Conservation (phyloP, 2,113 vertebrate species). For the Rousettus leschenaultii region DNA sequence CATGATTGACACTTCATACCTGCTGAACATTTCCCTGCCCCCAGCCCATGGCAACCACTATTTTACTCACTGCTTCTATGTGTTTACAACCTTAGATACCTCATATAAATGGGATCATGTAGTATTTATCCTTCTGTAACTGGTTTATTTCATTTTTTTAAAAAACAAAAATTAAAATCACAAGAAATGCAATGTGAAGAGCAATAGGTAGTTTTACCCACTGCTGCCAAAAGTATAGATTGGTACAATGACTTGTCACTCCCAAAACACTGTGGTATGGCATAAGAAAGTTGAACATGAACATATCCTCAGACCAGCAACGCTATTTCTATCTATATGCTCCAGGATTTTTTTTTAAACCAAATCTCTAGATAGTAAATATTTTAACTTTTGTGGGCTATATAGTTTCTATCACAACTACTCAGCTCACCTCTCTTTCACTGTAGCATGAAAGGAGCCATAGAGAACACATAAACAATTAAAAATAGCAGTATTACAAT, state of each 20-base stretch:
- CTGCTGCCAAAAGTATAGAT: too few relatives aligned
- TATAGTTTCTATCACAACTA: not conserved
- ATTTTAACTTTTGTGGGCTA: not conserved
- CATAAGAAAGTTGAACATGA: not conserved
- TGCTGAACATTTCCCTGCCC: not conserved
- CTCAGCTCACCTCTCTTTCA: not conserved
- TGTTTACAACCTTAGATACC: not conserved
- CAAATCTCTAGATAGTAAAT: not conserved
- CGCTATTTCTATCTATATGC: not conserved
- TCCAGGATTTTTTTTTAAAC: not conserved
- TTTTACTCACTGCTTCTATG: not conserved
- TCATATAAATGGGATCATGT: not conserved
- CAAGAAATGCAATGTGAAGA: not conserved
- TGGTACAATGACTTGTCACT: too few relatives aligned
- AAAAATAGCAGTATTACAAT: not conserved
- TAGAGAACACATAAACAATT: not conserved
- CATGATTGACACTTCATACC: not conserved
- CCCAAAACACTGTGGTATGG: not conserved
- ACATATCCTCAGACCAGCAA: not conserved
- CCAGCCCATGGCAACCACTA: not conserved
- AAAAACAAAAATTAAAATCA: not conserved
- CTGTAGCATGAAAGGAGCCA: not conserved
- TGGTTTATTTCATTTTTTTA: not conserved
- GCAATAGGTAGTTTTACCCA: too few relatives aligned
- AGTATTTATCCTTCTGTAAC: not conserved